Evolutionary conservation across 2,888 invertebrate genomes (phyloP).

Genomic region (Mythimna ferrago): DNA sequence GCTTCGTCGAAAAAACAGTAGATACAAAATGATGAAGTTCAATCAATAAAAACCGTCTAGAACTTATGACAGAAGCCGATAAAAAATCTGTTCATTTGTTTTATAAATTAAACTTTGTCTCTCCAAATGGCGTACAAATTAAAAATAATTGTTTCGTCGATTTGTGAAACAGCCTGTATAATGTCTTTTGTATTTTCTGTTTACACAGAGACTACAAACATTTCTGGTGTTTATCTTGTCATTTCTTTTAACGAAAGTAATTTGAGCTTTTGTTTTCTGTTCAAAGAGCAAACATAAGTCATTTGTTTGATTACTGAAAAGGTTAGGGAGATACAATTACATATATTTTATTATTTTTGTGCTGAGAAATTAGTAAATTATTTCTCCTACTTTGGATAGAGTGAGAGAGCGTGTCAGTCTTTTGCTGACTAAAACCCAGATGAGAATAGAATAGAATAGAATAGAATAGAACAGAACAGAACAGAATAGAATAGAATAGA

Average conservation of each 20-base stretch:
- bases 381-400: neutral
- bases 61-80: neutral
- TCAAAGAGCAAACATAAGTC: neutral
- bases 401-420: no score
- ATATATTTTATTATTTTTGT: neutral
- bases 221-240: neutral
- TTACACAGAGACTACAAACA: neutral
- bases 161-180: neutral
- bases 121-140: neutral
- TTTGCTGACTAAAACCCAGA: neutral
- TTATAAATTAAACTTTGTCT: neutral
- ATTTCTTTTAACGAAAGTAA: conserved; percentile 6
- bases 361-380: neutral
- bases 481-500: no score
- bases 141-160: conserved; percentile 15
- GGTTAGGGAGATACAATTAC: neutral
- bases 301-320: neutral
- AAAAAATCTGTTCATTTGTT: neutral
- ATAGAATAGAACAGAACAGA: no score
- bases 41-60: neutral
- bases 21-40: no score
- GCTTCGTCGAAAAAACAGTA: no score
- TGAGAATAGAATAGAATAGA: no score
- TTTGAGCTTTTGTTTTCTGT: neutral
- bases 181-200: neutral